These are phyloP conservation scores for Temnothorax longispinosus DNA, from an alignment of 1,140 invertebrate genomes.

Conservation along the genomic window DNA sequence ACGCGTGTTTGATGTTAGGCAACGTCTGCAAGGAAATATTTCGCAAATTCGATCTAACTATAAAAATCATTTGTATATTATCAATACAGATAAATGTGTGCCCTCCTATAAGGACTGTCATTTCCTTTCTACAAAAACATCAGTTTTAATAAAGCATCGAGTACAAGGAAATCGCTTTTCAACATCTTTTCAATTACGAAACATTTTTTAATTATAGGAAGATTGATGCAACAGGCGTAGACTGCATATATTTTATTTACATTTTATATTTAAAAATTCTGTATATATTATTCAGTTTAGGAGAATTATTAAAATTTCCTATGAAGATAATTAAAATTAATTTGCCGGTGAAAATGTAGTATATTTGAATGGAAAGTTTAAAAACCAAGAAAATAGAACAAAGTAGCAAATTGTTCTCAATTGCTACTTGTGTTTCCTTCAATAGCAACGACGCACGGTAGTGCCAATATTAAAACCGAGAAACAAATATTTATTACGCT, in stretches of 20 bases:
- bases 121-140: not conserved
- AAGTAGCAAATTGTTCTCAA: not conserved
- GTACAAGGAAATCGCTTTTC: not conserved
- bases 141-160: not conserved
- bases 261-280: not conserved
- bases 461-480: not conserved
- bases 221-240: not conserved
- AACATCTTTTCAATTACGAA: not conserved
- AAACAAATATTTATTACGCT: slow-evolving; percentile 6
- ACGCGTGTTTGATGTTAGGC: not conserved
- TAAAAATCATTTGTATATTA: not conserved
- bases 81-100: not conserved
- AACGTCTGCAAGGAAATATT: not conserved
- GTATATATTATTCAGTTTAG: too few relatives aligned
- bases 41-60: not conserved
- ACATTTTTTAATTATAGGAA: not conserved
- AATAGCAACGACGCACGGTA: too few relatives aligned
- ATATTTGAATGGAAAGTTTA: not conserved
- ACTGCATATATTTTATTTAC: not conserved
- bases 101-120: not conserved
- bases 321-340: not conserved
- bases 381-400: not conserved
- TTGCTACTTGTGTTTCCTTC: not conserved
- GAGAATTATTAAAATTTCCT: not conserved
- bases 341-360: not conserved